Base-by-base conservation (phyloP, 2,113 vertebrate species). In the mouse (Mus musculus) region DNA sequence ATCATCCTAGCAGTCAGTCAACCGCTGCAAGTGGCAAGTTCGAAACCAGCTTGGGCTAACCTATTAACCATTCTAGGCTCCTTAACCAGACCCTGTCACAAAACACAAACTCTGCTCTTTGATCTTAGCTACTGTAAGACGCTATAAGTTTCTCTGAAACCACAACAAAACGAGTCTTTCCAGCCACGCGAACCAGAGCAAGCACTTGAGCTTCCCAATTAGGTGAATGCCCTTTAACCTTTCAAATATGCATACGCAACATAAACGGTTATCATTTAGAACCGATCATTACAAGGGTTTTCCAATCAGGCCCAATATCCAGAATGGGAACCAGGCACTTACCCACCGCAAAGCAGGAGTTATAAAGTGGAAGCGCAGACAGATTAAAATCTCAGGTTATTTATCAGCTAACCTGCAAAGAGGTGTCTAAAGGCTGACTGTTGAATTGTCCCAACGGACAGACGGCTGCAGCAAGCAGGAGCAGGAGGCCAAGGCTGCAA, bases 291-390 rank as follows among this genome's bases (percentile, higher is more conserved):
- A 54, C 26, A 69, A 56, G 49, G 39, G 56, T 39, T 67, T 90
- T 33, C 92, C 80, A 76, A 2, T 96, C 39, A 82, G 80, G 95
- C 93, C 93, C 92, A 26, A 85, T 73, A 75, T 92, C 94, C 92
- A 88, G 89, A 90, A 94, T 17, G 89, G 91, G 89, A 93, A 88
- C 93, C 8, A 80, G 71, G 86, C 93, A 97, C 96, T 97, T 95
- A 98, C 97, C 97, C 94, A 75, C 16, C 39, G 95, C 67, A 56
- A 78, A 82, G 77, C 80, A 67, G 56, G 52, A 96, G 89, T 93
- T 94, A 93, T 0, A 93, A 92, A 95, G 93, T 33, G 88, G 89
- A 96, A 85, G 52, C 24, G 36, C 42, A 49, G 80, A 84, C n/a
- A 81, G 39, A 88, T 88, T 93, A 90, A 93, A 91, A 81, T 69